Evolutionary conservation across 2,113 vertebrate genomes (phyloP).

Genomic region (Corapipo altera): DNA sequence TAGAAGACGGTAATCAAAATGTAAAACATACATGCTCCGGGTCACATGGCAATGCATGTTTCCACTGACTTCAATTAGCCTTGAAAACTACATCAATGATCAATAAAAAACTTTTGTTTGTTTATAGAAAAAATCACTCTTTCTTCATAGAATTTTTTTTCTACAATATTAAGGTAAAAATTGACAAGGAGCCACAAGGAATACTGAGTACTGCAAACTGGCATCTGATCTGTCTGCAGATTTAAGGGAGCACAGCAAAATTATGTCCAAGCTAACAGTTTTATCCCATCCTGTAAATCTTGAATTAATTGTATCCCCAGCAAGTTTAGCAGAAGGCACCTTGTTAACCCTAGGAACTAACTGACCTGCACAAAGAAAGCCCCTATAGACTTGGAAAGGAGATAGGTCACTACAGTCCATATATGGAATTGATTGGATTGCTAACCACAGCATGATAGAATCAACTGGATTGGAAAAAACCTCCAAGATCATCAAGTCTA

Average conservation of each 20-base stretch:
- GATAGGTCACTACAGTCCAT: background rate
- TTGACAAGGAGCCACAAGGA: background rate
- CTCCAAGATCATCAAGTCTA: no score
- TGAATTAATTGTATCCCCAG: background rate
- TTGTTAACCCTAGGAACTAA: background rate
- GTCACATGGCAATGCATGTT: background rate
- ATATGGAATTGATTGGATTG: background rate
- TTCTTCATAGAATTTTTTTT: background rate
- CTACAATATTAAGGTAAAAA: background rate
- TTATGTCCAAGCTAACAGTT: rapidly evolving
- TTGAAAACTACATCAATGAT: background rate
- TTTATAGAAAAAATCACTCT: background rate
- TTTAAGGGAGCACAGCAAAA: background rate
- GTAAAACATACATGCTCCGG: rapidly evolving
- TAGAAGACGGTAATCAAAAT: background rate
- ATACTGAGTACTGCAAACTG: background rate
- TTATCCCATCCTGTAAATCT: background rate
- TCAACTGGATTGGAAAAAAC: no score
- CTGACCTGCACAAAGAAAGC: background rate
- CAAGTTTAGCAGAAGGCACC: background rate
- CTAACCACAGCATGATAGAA: no score
- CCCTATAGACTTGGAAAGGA: background rate
- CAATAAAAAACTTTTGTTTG: background rate
- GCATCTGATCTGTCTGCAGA: background rate
- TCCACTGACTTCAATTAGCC: background rate